Conservation (phyloP, 2,888 invertebrate genomes). For the Leucoma salicis region DNA sequence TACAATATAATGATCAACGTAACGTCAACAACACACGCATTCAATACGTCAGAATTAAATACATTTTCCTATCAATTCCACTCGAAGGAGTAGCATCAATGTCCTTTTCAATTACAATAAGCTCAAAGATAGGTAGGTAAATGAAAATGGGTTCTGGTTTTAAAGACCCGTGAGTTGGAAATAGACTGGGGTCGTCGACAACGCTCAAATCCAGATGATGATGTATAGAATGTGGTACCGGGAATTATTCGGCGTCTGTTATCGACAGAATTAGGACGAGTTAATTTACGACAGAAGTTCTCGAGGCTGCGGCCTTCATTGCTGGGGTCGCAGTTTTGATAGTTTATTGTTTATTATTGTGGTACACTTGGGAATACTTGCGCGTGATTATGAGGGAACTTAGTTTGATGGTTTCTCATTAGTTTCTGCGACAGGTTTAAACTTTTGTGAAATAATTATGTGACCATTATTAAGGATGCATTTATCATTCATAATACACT, state of each 20-base stretch:
- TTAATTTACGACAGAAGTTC: conserved; percentile 41
- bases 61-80: conserved; percentile 64
- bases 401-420: conserved; percentile 9
- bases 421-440: background rate
- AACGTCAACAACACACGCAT: conserved; percentile 29
- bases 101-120: conserved; percentile 69
- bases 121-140: conserved; percentile 65
- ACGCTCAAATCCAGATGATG: conserved; percentile 61
- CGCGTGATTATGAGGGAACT: conserved; percentile 3
- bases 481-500: no score
- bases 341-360: conserved; percentile 32
- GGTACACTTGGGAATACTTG: conserved; percentile 27
- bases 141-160: conserved; percentile 67
- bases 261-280: conserved; percentile 56
- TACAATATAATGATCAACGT: conserved; percentile 24
- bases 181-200: conserved; percentile 59
- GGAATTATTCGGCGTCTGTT: conserved; percentile 54
- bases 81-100: conserved; percentile 62
- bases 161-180: conserved; percentile 59
- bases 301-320: conserved; percentile 15
- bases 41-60: conserved; percentile 50
- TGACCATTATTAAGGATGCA: background rate
- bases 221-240: conserved; percentile 62
- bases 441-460: background rate
- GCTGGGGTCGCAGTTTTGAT: conserved; percentile 27